Evolutionary conservation across 1,140 invertebrate species (phyloP), one percentile per base, ranked within the genome.

Genomic region (Drosophila azteca): DNA sequence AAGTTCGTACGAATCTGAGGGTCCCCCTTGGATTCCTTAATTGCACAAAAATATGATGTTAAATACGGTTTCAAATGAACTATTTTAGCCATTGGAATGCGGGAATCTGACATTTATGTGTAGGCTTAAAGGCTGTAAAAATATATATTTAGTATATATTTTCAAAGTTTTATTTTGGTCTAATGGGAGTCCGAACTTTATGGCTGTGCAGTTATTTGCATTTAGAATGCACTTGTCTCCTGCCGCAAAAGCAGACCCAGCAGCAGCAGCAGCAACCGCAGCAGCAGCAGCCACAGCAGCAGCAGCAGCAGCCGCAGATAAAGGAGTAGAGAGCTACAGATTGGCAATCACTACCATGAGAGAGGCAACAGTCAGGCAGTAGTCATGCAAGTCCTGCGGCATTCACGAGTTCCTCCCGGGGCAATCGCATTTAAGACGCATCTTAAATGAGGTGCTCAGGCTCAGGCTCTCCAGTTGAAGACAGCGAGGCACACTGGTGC

Each of bases 381-480:
- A 90, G 88, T 90, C 83, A 90, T 90, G 82, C 75, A 88, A 62
- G 66, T 80, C 87, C 82, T 78, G 73, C 70, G 87, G 87, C 87
- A 79, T 71, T 90, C 87, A 90, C 87, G 87, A 90, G 87, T 87
- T 90, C 17, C n/a, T 66, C 87, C 73, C 53, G 65, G 24, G 87
- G 87, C 82, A 15, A 54, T 54, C 77, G 73, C 74, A 90, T 90
- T 90, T 90, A 71, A 73, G 82, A 87, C 76, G 70, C 84, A 78
- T 88, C 88, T 84, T 84, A 90, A 90, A 90, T 90, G 85, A 83
- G 87, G 68, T 90, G 76, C 79, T 87, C 76, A 65, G 82, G 65
- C 73, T 77, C 55, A 49, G 24, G 24, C 24, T 26, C 24, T 26
- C 24, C 22, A 46, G 46, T 26, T 24, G 69, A 39, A 39, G 35